Percentiles rank a stretch among this genome's conserved stretches.
phyloP scores from a whole-genome alignment of 1,140 invertebrate species.

The Papilio polytes region DNA sequence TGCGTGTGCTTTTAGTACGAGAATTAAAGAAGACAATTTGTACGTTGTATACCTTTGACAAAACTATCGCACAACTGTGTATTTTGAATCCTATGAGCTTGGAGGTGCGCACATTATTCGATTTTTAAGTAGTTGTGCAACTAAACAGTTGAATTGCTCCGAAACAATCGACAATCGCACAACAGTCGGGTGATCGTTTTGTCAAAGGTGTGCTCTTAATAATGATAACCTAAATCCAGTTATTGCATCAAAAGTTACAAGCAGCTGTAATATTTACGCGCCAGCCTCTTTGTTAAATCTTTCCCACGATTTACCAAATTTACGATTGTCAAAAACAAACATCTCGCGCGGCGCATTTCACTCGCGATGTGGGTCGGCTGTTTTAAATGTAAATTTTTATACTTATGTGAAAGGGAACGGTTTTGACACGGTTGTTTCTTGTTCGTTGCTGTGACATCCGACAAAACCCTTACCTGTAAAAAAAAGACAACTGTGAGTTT shows the following conservation, averaged over 20 bases:
- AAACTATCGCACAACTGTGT: too few relatives aligned
- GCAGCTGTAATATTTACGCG: not conserved
- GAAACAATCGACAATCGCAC: too few relatives aligned
- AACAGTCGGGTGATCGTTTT: too few relatives aligned
- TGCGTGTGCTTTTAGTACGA: not conserved
- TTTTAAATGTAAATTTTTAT: constrained; percentile 49
- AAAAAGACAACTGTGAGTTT: not conserved
- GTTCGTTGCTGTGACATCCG: not conserved
- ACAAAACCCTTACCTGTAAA: constrained; percentile 24
- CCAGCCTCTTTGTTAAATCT: constrained; percentile 32
- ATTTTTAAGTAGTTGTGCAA: too few relatives aligned
- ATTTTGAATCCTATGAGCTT: too few relatives aligned
- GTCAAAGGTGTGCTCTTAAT: not conserved
- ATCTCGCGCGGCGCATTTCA: constrained; percentile 44
- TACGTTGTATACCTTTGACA: too few relatives aligned
- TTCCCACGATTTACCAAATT: constrained; percentile 49
- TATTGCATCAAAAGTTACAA: constrained; percentile 33
- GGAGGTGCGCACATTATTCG: too few relatives aligned
- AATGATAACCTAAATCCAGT: not conserved
- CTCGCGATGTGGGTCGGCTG: constrained; percentile 47
- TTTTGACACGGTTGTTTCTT: constrained; percentile 36
- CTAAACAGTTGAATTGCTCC: too few relatives aligned
- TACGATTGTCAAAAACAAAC: constrained; percentile 55
- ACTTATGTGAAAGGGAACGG: constrained; percentile 44
- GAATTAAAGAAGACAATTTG: too few relatives aligned